Evolutionary conservation across 2,888 invertebrate species (phyloP), one percentile per base, ranked within the genome.

Genomic region (Dione vanillae): DNA sequence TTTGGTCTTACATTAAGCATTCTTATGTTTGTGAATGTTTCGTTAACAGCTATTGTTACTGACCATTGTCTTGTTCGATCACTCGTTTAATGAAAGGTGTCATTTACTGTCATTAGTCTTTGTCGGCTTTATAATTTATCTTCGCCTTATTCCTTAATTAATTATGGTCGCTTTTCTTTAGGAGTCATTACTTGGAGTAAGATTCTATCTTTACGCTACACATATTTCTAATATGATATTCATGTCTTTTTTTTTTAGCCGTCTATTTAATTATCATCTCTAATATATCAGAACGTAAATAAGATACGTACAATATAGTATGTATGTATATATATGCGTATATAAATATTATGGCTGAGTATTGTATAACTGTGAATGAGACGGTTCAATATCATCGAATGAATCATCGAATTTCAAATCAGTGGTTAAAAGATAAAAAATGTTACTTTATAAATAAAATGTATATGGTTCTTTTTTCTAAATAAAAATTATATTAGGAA

Each of bases 71-170:
- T 51, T 47, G 65, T 73, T 67, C 64, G 65, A 73, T 70, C 65
- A 52, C 54, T 49, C 65, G 49, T 74, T 69, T 75, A 74, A 76
- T 76, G 69, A 74, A 75, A 62, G 56, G 67, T 76, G 75, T 74
- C 77, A 73, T 70, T n/a, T 52, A 67, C 70, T 72, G 69, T 71
- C 70, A 76, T 76, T 75, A 66, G 68, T 77, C 75, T 71, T 62
- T 69, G 75, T 75, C 75, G 62, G 66, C 67, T 74, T 76, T 69
- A 74, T 69, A 74, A 76, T 77, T 76, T 73, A 75, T 77, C 77
- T 75, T 74, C 70, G 70, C 74, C 73, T 69, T 66, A 69, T 74
- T 72, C 69, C 68, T 64, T 75, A 75, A 75, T 75, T 76, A 75
- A 77, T 76, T 73, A 72, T 62, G 70, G 27, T 52, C 64, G 52